A percentile compares a stretch with the other conserved stretches of the same genome.
phyloP scores from a whole-genome alignment of 2,888 invertebrate species.

The Mactromeris polynyma region DNA sequence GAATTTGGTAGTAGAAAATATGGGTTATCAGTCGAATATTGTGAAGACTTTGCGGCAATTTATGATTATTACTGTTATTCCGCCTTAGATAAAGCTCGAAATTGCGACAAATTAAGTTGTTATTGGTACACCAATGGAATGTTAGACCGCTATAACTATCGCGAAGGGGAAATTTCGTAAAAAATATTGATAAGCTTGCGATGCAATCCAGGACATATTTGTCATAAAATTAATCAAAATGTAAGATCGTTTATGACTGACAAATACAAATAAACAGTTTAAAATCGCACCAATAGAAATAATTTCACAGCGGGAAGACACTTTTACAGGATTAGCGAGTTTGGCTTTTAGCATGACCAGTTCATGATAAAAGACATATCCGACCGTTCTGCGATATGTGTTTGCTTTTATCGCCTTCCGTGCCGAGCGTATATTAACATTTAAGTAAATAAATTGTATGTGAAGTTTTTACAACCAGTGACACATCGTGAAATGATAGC shows the following conservation, averaged over 20 bases:
- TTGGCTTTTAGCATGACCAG: not conserved
- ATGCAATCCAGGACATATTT: not conserved
- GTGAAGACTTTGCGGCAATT: not conserved
- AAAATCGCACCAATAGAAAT: not conserved
- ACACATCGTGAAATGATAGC: not conserved
- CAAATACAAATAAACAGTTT: not conserved
- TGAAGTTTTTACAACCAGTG: not conserved
- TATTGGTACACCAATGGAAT: not conserved
- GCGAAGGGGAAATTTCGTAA: not conserved
- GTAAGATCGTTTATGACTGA: not conserved
- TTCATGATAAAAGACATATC: not conserved
- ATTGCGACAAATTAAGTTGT: not conserved
- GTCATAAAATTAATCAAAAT: constrained; percentile 13
- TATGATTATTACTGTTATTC: not conserved
- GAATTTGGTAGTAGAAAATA: not conserved
- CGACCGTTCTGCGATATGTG: not conserved
- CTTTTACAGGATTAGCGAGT: not conserved
- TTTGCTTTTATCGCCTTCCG: not conserved
- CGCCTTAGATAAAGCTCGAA: not conserved
- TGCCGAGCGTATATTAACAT: not conserved
- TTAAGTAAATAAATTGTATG: not conserved
- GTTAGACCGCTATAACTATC: not conserved
- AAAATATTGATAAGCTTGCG: not conserved
- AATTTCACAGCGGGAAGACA: not conserved
- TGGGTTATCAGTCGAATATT: not conserved